Conservation (phyloP, 1,140 invertebrate genomes). For the Penaeus japonicus region DNA sequence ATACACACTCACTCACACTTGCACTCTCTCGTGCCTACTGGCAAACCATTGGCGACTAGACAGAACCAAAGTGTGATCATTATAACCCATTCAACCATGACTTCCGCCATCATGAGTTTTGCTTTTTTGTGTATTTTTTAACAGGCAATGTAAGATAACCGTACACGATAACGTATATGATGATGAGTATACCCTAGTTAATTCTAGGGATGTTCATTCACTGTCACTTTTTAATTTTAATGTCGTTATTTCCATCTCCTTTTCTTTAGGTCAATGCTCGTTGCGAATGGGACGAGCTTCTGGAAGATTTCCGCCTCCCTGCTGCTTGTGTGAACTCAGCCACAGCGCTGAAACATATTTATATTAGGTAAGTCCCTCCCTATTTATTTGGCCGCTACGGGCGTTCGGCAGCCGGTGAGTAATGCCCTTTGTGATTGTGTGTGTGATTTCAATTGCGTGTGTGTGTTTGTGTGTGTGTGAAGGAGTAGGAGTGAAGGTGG, state of each 20-base stretch:
- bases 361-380: conserved; percentile 63
- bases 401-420: neutral
- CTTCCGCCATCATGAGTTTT: too few species aligned
- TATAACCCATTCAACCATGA: too few species aligned
- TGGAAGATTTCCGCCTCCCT: conserved; percentile 64
- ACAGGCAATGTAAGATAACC: too few species aligned
- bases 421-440: neutral
- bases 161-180: too few species aligned
- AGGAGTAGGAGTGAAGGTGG: neutral
- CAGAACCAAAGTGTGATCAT: too few species aligned
- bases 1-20: too few species aligned
- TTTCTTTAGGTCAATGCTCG: conserved; percentile 64
- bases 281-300: conserved; percentile 65
- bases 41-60: too few species aligned
- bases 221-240: too few species aligned
- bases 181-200: too few species aligned
- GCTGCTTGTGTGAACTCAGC: conserved; percentile 64
- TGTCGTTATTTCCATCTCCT: neutral
- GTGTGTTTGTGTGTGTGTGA: conserved; percentile 15
- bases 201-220: too few species aligned
- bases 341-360: conserved; percentile 66
- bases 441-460: neutral
- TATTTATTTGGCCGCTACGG: neutral
- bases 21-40: too few species aligned
- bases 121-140: too few species aligned